These are phyloP conservation scores for Stegodyphus mimosarum DNA, from an alignment of 1,140 invertebrate genomes.

Conservation along the genomic window DNA sequence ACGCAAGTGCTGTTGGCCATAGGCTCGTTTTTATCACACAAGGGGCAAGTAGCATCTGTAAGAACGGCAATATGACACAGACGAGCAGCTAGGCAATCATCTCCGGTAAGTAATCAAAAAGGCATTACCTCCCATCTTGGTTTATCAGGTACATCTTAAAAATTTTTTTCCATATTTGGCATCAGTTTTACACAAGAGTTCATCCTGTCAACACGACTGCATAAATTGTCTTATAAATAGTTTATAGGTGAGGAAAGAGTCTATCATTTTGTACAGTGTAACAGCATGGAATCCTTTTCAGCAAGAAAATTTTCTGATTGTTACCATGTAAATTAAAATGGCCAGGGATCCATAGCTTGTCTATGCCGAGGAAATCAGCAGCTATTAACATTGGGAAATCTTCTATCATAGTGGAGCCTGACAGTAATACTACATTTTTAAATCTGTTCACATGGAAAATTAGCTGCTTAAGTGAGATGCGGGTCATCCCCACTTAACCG, in stretches of 20 bases:
- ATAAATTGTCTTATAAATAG: not conserved
- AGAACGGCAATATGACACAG: not conserved
- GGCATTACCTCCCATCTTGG: not conserved
- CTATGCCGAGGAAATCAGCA: not conserved
- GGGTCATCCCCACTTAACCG: not conserved
- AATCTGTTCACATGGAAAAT: not conserved
- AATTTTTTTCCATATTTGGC: too few relatives aligned
- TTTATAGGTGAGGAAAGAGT: not conserved
- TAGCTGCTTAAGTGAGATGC: not conserved
- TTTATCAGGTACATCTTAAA: not conserved
- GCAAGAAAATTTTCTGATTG: not conserved
- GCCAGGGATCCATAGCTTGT: not conserved
- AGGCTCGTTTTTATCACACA: not conserved
- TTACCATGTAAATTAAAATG: not conserved
- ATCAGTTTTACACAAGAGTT: not conserved
- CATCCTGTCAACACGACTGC: not conserved
- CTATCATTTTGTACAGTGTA: too few relatives aligned
- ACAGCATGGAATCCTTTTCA: not conserved
- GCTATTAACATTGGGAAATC: not conserved
- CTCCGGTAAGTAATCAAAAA: not conserved
- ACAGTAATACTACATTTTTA: not conserved
- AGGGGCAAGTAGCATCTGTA: not conserved
- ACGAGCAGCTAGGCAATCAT: too few relatives aligned
- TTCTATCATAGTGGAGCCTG: not conserved
- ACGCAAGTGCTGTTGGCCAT: not conserved